Percentiles rank a stretch among this genome's conserved stretches.
Evolutionary conservation across 1,140 invertebrate species (phyloP).

Genomic region (Thaumetopoea pityocampa): DNA sequence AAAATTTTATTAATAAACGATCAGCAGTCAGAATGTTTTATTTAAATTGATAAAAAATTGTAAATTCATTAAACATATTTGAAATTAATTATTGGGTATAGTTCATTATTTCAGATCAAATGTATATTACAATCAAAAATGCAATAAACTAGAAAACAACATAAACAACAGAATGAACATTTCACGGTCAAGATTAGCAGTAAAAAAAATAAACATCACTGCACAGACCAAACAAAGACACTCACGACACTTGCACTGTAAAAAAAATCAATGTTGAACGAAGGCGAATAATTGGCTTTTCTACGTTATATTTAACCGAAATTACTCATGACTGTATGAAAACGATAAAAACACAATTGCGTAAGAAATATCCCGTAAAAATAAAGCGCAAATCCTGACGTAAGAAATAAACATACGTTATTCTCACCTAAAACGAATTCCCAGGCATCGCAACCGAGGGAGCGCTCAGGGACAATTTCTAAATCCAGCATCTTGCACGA

Average conservation of each 20-base stretch:
- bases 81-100: too few relatives aligned
- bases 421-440: constrained; percentile 95
- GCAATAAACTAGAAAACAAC: constrained; percentile 50
- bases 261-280: constrained; percentile 55
- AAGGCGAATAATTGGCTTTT: not conserved
- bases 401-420: constrained; percentile 64
- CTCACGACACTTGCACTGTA: constrained; percentile 34
- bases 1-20: too few relatives aligned
- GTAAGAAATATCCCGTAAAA: constrained; percentile 59
- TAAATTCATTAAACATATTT: too few relatives aligned
- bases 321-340: constrained; percentile 5
- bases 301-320: constrained; percentile 3
- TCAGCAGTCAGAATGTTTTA: too few relatives aligned
- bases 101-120: too few relatives aligned
- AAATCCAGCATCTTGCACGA: constrained; percentile 90
- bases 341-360: constrained; percentile 49
- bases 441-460: constrained; percentile 97
- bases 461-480: constrained; percentile 96
- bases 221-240: constrained; percentile 54
- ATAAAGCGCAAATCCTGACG: constrained; percentile 74
- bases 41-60: too few relatives aligned
- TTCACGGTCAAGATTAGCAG: constrained; percentile 70
- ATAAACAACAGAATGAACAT: constrained; percentile 38
- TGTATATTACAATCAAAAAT: too few relatives aligned
- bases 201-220: constrained; percentile 67